These are phyloP conservation scores for Xerus inauris DNA, from an alignment of 2,113 vertebrate species.

Conservation along the genomic window DNA sequence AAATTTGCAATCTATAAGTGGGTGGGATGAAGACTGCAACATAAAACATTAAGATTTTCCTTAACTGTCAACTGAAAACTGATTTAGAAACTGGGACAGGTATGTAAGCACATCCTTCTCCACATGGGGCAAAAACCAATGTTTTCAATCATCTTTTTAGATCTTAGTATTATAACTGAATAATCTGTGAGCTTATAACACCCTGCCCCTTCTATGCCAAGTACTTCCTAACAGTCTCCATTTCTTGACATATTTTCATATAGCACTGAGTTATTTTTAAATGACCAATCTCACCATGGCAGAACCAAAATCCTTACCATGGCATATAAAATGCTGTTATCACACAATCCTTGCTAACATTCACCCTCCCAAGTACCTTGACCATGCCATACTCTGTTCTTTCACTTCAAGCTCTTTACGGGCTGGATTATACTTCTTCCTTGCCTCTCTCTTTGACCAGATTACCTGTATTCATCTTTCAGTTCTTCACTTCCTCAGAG, in stretches of 20 bases:
- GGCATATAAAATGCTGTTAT: not conserved
- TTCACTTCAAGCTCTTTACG: not conserved
- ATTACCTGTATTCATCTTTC: not conserved
- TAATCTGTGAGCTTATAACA: not conserved
- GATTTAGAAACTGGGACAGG: slow-evolving; percentile 1
- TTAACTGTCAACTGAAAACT: slow-evolving; percentile 31
- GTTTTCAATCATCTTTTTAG: not conserved
- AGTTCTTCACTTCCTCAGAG: not conserved
- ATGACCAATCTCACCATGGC: not conserved
- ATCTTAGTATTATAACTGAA: not conserved
- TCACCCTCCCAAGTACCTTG: not conserved
- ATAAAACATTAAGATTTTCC: not conserved
- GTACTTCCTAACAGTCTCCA: not conserved
- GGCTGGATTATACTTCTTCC: not conserved
- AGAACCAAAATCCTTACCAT: slow-evolving; percentile 5
- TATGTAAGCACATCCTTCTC: not conserved
- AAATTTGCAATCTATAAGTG: slow-evolving; percentile 24
- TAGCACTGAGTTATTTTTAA: not conserved
- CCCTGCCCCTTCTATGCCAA: not conserved
- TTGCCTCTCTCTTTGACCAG: not conserved
- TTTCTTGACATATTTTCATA: not conserved
- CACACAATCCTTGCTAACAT: not conserved
- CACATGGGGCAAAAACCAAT: not conserved
- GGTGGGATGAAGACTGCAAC: not conserved
- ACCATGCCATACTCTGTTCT: not conserved